A percentile compares a stretch with the other conserved stretches of the same genome.
Evolutionary conservation across 2,888 invertebrate species (phyloP).

Genomic region (Mythimna lalbum): DNA sequence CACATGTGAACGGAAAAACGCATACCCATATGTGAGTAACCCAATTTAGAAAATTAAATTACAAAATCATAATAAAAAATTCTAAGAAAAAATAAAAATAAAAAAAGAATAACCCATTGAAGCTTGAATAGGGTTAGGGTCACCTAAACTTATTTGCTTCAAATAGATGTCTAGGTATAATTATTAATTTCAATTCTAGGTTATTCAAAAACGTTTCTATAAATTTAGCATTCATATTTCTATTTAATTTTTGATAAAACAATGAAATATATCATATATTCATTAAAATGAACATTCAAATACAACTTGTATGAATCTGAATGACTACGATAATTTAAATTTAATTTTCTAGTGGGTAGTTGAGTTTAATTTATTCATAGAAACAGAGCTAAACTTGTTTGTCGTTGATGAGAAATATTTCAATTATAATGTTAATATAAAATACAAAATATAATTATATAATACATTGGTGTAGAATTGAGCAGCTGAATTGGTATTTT

Average conservation of each 20-base stretch:
- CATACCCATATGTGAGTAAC: too few species aligned
- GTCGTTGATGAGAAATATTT: constrained; percentile 4
- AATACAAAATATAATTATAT: too few species aligned
- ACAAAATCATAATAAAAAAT: too few species aligned
- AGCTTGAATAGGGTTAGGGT: too few species aligned
- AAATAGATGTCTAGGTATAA: background rate
- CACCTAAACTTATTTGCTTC: background rate
- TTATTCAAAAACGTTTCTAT: background rate
- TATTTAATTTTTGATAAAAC: background rate
- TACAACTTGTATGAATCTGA: background rate
- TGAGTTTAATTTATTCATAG: constrained; percentile 1
- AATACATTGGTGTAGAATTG: background rate
- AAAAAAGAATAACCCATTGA: too few species aligned
- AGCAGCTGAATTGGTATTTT: background rate
- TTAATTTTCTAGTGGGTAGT: background rate
- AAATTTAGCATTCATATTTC: background rate
- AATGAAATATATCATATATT: background rate
- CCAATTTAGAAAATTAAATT: too few species aligned
- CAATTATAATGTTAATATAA: background rate
- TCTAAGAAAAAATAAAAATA: too few species aligned
- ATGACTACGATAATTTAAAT: constrained; percentile 9
- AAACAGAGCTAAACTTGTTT: background rate
- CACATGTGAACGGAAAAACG: too few species aligned
- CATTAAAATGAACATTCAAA: constrained; percentile 24
- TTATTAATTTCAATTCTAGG: background rate